Percentiles rank a stretch among this genome's conserved stretches.
phyloP scores from a whole-genome alignment of 64 coral and sea anemone genomes.

The Montipora capricornis region DNA sequence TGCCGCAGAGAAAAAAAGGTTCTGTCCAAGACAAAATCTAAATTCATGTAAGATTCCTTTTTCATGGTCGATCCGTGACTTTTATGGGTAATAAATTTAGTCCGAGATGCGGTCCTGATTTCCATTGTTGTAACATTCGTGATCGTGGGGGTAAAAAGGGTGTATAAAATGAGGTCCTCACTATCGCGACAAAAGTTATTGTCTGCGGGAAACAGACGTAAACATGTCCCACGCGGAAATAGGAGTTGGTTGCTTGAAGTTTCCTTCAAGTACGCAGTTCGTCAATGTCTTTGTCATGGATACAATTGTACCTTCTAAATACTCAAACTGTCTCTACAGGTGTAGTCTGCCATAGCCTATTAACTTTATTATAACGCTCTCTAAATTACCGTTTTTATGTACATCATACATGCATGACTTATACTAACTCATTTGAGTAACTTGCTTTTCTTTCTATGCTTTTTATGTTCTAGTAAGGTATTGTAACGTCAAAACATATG shows the following conservation, averaged over 20 bases:
- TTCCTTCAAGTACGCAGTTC: neutral
- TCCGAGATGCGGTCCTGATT: neutral
- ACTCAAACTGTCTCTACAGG: no score
- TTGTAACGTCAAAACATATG: no score
- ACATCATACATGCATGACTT: no score
- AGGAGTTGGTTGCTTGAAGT: slow-evolving; percentile 1
- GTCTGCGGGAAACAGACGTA: neutral
- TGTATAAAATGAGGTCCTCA: neutral
- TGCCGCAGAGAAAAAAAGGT: neutral
- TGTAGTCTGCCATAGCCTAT: no score
- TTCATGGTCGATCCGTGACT: neutral
- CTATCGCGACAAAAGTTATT: neutral
- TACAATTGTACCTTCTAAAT: no score
- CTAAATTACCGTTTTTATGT: no score
- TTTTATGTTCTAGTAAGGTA: no score
- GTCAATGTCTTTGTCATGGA: no score
- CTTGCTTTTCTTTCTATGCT: no score
- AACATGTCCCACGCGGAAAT: slow-evolving; percentile 9
- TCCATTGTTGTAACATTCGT: neutral
- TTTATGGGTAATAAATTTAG: neutral
- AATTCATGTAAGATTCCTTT: neutral
- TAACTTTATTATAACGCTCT: no score
- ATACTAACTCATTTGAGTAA: no score
- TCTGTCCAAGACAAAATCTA: neutral
- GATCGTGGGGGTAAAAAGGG: neutral